Percentiles rank a stretch among this genome's conserved stretches.
Conservation (phyloP, 1,140 invertebrate genomes). For the Ceratosolen fusciceps region DNA sequence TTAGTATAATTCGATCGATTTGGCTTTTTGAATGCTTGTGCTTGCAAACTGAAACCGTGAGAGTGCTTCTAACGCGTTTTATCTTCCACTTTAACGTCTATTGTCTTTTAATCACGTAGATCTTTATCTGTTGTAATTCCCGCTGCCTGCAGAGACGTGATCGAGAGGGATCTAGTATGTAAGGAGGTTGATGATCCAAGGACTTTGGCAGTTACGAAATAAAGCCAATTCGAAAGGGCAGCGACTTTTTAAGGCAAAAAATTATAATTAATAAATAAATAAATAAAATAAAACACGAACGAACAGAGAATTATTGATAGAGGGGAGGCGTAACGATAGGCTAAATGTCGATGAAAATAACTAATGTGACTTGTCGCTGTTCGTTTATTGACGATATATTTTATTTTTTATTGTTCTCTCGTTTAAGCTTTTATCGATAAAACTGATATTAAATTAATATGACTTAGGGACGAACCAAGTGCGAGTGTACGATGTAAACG, state of each 20-base stretch:
- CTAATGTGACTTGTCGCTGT: constrained; percentile 50
- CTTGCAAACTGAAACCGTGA: constrained; percentile 48
- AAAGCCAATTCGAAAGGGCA: constrained; percentile 33
- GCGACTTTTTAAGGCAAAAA: constrained; percentile 41
- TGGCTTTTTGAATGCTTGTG: constrained; percentile 48
- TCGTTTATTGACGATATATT: constrained; percentile 53
- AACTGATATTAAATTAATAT: constrained; percentile 50
- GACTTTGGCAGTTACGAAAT: background rate
- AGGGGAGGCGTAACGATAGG: constrained; percentile 30
- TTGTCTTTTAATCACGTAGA: constrained; percentile 39
- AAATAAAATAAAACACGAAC: too few species aligned
- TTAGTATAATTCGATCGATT: constrained; percentile 46
- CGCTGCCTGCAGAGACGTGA: constrained; percentile 11
- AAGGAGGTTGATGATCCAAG: background rate
- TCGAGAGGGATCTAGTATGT: too few species aligned
- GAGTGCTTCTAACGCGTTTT: constrained; percentile 50
- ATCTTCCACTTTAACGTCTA: constrained; percentile 46
- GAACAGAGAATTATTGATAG: constrained; percentile 19
- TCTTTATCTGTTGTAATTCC: constrained; percentile 33
- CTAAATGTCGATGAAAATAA: constrained; percentile 46
- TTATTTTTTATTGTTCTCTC: constrained; percentile 54
- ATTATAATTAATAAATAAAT: too few species aligned
- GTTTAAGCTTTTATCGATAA: constrained; percentile 52
- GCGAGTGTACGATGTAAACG: constrained; percentile 49
- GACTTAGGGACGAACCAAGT: constrained; percentile 48